Evolutionary conservation across 2,113 vertebrate species (phyloP).

Genomic region (Orcinus orca): DNA sequence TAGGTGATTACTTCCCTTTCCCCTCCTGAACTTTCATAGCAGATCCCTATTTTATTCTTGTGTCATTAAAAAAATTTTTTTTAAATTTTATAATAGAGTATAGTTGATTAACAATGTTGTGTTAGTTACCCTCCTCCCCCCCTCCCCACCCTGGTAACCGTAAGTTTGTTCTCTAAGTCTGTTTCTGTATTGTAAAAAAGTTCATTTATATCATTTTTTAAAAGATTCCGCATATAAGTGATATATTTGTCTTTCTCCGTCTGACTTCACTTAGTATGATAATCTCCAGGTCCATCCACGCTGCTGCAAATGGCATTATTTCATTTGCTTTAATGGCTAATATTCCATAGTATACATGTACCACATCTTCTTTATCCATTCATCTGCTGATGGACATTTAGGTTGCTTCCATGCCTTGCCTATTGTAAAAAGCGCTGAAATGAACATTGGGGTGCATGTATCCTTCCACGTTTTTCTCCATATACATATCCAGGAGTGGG

Average conservation of each 20-base stretch:
- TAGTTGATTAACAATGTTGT: not conserved
- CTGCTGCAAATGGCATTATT: not conserved
- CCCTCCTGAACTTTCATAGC: not conserved
- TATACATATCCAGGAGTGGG: no score
- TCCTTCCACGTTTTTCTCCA: no score
- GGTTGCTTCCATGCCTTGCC: no score
- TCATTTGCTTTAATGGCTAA: not conserved
- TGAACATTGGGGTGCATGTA: no score
- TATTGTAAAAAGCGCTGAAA: no score
- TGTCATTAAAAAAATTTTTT: not conserved
- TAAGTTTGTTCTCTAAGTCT: not conserved
- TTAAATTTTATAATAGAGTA: not conserved
- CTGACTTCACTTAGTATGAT: not conserved
- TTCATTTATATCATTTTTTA: not conserved
- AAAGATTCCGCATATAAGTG: not conserved
- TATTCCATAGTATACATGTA: not conserved
- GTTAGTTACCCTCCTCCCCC: not conserved
- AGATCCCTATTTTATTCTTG: not conserved
- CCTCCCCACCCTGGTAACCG: not conserved
- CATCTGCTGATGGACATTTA: no score
- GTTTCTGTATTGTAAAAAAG: not conserved
- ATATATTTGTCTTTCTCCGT: not conserved
- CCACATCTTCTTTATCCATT: not conserved
- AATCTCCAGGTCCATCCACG: not conserved
- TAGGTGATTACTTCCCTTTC: not conserved